Evolutionary conservation across 2,113 vertebrate genomes (phyloP).

Genomic region (Microtus richardsoni): DNA sequence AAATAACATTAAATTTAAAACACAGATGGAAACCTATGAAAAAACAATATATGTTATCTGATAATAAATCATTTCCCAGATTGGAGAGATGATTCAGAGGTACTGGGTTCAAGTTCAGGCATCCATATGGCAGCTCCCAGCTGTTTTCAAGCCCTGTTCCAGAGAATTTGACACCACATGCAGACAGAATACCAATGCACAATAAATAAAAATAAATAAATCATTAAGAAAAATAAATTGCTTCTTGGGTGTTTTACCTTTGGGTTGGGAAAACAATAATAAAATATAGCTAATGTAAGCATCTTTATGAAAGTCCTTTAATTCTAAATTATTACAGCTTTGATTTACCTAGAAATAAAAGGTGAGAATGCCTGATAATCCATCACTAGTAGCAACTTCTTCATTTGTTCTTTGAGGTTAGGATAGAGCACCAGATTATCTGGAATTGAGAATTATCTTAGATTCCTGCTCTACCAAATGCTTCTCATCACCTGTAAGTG

Average conservation of each 20-base stretch:
- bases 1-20: background rate
- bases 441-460: background rate
- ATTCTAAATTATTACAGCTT: background rate
- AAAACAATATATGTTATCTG: background rate
- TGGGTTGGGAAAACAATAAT: background rate
- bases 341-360: background rate
- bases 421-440: fast-evolving
- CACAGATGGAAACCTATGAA: background rate
- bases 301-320: background rate
- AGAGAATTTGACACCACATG: background rate
- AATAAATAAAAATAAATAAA: background rate
- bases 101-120: background rate
- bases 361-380: background rate
- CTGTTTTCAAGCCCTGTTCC: background rate
- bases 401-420: background rate
- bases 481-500: background rate
- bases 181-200: background rate
- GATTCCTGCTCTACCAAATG: background rate
- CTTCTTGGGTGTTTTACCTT: background rate
- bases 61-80: background rate
- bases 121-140: background rate
- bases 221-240: background rate
- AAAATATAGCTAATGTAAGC: background rate
- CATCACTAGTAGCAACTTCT: fast-evolving
- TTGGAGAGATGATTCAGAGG: background rate